These are phyloP conservation scores for Tragelaphus scriptus DNA, from an alignment of 2,113 vertebrate species.

Conservation along the genomic window DNA sequence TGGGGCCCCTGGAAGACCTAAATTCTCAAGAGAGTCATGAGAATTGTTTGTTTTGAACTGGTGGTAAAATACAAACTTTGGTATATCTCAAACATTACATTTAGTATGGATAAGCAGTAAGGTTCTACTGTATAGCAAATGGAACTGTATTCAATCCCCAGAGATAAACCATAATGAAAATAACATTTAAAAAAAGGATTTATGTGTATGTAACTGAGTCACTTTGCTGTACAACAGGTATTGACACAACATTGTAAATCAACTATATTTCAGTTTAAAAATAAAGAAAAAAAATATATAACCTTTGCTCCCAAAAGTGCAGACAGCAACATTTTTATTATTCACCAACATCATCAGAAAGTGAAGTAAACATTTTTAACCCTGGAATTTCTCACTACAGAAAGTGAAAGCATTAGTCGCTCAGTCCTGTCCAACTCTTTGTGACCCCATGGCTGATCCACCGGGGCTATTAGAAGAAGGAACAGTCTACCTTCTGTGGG, in stretches of 20 bases:
- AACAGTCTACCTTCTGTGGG: background rate
- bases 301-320: background rate
- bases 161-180: background rate
- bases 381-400: background rate
- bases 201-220: background rate
- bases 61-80: background rate
- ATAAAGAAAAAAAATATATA: background rate
- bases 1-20: background rate
- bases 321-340: background rate
- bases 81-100: background rate
- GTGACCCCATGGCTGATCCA: background rate
- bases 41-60: background rate
- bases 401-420: background rate
- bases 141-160: background rate
- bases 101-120: background rate
- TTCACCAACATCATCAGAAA: background rate
- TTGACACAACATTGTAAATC: background rate
- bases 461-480: fast-evolving
- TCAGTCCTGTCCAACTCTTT: background rate
- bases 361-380: background rate
- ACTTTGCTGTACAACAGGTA: background rate
- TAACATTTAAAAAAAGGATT: background rate
- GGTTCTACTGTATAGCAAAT: background rate
- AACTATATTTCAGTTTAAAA: background rate
- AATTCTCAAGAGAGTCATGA: background rate